Percentiles rank a stretch among this genome's conserved stretches.
These are phyloP conservation scores for Athalia rosae DNA, from an alignment of 2,888 invertebrate genomes.

Conservation along the genomic window DNA sequence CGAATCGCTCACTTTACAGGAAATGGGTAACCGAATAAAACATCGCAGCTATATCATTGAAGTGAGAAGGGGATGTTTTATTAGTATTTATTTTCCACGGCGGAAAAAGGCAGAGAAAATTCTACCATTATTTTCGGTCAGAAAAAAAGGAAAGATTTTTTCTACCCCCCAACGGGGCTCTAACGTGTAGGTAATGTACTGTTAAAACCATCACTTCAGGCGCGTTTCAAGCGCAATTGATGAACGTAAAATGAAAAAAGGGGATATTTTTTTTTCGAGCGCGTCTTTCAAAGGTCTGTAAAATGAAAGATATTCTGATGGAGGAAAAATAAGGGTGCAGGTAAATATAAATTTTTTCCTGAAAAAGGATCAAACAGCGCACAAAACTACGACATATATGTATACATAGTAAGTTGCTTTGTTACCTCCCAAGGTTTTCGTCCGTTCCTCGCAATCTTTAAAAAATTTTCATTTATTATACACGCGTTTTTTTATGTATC, in stretches of 20 bases:
- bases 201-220: no score
- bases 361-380: neutral
- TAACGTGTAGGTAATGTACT: no score
- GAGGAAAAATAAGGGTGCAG: neutral
- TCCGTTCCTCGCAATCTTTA: constrained; percentile 20
- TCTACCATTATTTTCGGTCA: neutral
- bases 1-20: constrained; percentile 10
- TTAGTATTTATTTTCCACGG: constrained; percentile 6
- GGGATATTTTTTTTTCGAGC: no score
- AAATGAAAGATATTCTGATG: constrained; percentile 4
- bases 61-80: neutral
- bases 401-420: neutral
- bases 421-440: constrained; percentile 40
- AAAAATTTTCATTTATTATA: neutral
- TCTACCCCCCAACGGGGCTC: no score
- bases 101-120: constrained; percentile 6
- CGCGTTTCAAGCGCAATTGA: no score
- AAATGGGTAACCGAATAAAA: constrained; percentile 28
- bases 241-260: no score
- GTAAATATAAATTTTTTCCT: neutral
- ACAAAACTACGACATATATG: constrained; percentile 6
- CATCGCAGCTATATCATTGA: constrained; percentile 17
- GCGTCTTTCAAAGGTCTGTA: neutral
- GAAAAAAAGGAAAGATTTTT: no score
- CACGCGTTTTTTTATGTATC: neutral